These are phyloP conservation scores for Rhizomys pruinosus DNA, from an alignment of 2,113 vertebrate species.

Conservation along the genomic window DNA sequence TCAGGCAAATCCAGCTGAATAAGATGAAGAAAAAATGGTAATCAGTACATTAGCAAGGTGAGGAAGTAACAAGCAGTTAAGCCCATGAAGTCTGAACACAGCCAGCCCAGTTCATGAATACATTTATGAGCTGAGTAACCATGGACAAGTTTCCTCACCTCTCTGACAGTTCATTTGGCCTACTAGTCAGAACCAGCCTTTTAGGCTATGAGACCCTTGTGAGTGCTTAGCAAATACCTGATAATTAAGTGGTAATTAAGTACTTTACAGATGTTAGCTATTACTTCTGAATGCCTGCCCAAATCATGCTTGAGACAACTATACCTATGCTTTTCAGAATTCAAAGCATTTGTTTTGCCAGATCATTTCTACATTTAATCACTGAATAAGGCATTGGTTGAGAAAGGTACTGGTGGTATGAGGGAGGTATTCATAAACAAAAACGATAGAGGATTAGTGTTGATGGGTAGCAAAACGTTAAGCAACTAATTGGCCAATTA, in stretches of 20 bases:
- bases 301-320: conserved; percentile 30
- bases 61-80: not conserved
- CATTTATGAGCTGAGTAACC: not conserved
- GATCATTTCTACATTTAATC: conserved; percentile 53
- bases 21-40: not conserved
- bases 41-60: not conserved
- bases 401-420: conserved; percentile 14
- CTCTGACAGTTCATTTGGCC: conserved; percentile 2
- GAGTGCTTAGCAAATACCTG: conserved; percentile 27
- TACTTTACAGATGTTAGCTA: conserved; percentile 36
- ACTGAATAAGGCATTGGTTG: conserved; percentile 4
- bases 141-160: conserved; percentile 12
- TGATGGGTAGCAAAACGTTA: conserved; percentile 29
- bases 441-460: conserved; percentile 33
- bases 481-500: conserved; percentile 51
- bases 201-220: not conserved
- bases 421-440: conserved; percentile 19
- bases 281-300: conserved; percentile 46
- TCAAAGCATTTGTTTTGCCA: conserved; percentile 27
- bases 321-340: not conserved
- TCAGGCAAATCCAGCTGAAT: not conserved
- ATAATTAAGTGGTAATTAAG: conserved; percentile 29
- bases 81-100: not conserved
- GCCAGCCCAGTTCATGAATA: not conserved
- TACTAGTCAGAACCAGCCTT: not conserved